These are phyloP conservation scores for Hirtodrosophila confusa DNA, from an alignment of 2,888 invertebrate species.

Conservation along the genomic window DNA sequence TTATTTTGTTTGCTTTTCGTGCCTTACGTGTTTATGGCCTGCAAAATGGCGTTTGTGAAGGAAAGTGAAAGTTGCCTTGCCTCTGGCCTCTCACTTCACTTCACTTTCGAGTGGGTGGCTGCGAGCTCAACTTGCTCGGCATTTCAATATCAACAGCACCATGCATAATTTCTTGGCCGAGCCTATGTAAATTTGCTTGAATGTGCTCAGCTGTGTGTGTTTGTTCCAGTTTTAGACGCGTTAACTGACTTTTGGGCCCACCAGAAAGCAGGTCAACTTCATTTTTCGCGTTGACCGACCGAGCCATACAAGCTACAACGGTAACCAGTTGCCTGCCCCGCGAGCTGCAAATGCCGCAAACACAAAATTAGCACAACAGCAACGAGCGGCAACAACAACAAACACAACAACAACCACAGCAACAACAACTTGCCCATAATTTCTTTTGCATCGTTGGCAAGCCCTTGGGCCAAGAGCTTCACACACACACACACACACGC, in stretches of 20 bases:
- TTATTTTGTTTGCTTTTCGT: constrained; percentile 62
- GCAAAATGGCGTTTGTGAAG: constrained; percentile 57
- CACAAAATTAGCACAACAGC: constrained; percentile 72
- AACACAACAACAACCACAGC: constrained; percentile 17
- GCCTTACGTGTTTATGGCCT: constrained; percentile 76
- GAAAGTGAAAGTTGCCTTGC: constrained; percentile 65
- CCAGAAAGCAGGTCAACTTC: constrained; percentile 76
- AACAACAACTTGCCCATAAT: constrained; percentile 63
- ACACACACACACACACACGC: constrained; percentile 5
- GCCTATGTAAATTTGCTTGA: constrained; percentile 70
- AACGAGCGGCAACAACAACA: constrained; percentile 30
- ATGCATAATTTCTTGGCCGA: constrained; percentile 73
- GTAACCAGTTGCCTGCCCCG: constrained; percentile 42
- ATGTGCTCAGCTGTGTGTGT: constrained; percentile 50
- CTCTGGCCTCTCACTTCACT: constrained; percentile 24
- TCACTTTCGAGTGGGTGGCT: constrained; percentile 44
- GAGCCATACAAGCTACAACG: constrained; percentile 45
- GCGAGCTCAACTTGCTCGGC: constrained; percentile 59
- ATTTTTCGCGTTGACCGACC: constrained; percentile 76
- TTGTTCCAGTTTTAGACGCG: constrained; percentile 63
- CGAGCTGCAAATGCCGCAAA: constrained; percentile 72
- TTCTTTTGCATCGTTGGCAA: constrained; percentile 68
- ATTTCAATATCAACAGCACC: constrained; percentile 77
- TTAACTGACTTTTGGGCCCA: constrained; percentile 32
- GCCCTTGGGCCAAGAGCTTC: constrained; percentile 46